phyloP scores from a whole-genome alignment of 2,797 vertebrate genomes.

The Amblyraja radiata region DNA sequence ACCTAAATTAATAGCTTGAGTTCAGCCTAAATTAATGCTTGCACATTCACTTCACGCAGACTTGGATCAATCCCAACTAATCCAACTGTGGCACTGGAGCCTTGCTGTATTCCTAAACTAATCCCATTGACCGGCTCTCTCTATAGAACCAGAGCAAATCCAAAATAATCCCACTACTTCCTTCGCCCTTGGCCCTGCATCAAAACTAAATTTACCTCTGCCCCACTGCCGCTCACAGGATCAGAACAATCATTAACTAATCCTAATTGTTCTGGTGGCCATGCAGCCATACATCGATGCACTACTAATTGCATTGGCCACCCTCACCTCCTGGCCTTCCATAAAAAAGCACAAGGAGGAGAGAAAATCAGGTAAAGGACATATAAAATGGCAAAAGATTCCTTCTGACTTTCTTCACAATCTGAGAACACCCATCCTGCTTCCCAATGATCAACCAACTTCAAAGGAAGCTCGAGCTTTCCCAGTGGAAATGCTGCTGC shows the following conservation, averaged over 20 bases:
- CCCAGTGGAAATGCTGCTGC: accelerated
- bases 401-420: neutral
- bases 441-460: neutral
- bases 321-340: too few species aligned
- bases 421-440: neutral
- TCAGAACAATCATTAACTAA: neutral
- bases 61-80: neutral
- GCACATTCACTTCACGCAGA: too few species aligned
- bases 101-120: neutral
- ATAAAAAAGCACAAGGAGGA: neutral
- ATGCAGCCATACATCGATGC: too few species aligned
- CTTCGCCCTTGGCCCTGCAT: neutral
- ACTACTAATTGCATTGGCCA: too few species aligned
- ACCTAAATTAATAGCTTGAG: too few species aligned
- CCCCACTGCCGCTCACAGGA: neutral
- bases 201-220: neutral
- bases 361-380: neutral
- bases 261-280: neutral
- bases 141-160: neutral
- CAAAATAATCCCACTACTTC: neutral
- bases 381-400: neutral
- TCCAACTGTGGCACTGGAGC: too few species aligned
- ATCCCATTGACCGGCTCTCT: neutral
- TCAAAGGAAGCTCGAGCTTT: neutral
- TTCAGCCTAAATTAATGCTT: too few species aligned